phyloP scores from a whole-genome alignment of 1,140 invertebrate species.

The Lepeophtheirus salmonis region DNA sequence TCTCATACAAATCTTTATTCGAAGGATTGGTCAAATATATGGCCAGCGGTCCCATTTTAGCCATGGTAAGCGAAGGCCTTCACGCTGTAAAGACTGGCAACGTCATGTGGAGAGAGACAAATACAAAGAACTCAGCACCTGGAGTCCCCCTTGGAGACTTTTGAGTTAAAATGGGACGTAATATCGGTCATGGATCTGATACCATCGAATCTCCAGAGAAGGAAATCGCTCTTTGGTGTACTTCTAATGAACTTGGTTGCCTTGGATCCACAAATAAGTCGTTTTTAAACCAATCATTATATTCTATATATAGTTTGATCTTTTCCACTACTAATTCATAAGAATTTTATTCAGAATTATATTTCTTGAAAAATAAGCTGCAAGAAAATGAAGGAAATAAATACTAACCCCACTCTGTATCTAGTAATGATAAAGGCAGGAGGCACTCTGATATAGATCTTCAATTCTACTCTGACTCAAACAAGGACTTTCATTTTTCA shows the following conservation, averaged over 20 bases:
- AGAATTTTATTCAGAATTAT: too few species aligned
- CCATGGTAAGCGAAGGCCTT: constrained; percentile 94
- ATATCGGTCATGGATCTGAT: constrained; percentile 89
- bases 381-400: too few species aligned
- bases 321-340: too few species aligned
- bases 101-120: constrained; percentile 84
- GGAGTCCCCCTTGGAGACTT: constrained; percentile 89
- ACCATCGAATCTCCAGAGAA: constrained; percentile 84
- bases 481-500: too few species aligned
- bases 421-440: too few species aligned
- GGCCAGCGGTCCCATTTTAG: constrained; percentile 86
- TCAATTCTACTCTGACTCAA: too few species aligned
- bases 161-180: constrained; percentile 57
- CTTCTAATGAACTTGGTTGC: constrained; percentile 60
- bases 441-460: too few species aligned
- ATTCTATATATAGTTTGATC: too few species aligned
- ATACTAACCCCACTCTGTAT: too few species aligned
- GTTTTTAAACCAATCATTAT: too few species aligned
- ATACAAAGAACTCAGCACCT: constrained; percentile 77
- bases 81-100: constrained; percentile 86
- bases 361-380: too few species aligned
- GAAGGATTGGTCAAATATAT: constrained; percentile 85
- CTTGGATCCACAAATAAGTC: constrained; percentile 62
- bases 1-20: constrained; percentile 73
- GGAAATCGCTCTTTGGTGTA: constrained; percentile 92